phyloP scores from a whole-genome alignment of 2,113 vertebrate genomes.

The Anoura caudifer region DNA sequence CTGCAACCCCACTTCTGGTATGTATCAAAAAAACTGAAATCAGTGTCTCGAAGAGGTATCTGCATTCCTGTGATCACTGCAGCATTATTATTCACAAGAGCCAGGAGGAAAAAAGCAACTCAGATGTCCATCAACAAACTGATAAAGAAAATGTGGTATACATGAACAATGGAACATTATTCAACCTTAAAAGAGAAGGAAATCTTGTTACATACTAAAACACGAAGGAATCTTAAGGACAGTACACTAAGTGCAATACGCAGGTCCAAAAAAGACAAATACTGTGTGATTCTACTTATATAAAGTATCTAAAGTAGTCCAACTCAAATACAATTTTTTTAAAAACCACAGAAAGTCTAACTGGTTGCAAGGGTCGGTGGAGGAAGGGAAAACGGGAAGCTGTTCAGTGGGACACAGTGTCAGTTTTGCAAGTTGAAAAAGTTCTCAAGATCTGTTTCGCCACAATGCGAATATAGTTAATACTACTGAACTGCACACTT shows the following conservation, averaged over 20 bases:
- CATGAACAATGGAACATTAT: background rate
- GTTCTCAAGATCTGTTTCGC: background rate
- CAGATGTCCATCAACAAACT: background rate
- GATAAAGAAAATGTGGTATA: background rate
- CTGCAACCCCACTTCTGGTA: background rate
- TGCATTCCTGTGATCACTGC: background rate
- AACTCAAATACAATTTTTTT: background rate
- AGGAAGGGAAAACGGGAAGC: background rate
- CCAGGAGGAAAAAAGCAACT: background rate
- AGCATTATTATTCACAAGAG: background rate
- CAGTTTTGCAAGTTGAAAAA: background rate
- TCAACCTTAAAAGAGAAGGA: background rate
- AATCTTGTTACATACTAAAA: background rate
- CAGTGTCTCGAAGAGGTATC: background rate
- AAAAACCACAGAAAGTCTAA: background rate
- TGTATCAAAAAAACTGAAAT: background rate
- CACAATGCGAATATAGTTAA: background rate
- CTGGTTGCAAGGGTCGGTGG: background rate
- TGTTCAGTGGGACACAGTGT: background rate
- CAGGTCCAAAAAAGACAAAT: background rate
- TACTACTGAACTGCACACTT: background rate
- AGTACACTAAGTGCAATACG: background rate
- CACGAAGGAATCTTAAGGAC: background rate
- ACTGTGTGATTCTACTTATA: background rate
- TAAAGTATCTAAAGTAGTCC: background rate